Conservation (phyloP, 2,113 vertebrate genomes). For the Scolopax mira region DNA sequence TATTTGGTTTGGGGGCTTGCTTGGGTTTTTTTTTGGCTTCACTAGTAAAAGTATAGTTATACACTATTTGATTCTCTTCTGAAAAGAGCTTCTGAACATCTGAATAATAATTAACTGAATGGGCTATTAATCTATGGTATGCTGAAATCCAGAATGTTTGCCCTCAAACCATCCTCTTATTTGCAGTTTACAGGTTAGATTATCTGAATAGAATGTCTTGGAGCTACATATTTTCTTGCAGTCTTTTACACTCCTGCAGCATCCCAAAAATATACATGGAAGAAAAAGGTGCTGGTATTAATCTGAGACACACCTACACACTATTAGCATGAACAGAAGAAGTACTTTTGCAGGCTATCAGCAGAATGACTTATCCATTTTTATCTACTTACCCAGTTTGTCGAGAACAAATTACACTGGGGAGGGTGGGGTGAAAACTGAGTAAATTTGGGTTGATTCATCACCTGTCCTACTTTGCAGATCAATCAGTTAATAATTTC, state of each 20-base stretch:
- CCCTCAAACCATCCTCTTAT: not conserved
- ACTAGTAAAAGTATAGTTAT: not conserved
- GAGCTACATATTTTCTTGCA: not conserved
- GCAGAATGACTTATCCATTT: slow-evolving; percentile 54
- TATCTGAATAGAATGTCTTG: not conserved
- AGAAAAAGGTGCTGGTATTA: not conserved
- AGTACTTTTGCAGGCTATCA: slow-evolving; percentile 19
- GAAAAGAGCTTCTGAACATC: not conserved
- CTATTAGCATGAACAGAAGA: not conserved
- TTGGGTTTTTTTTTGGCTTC: not conserved
- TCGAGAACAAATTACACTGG: slow-evolving; percentile 25
- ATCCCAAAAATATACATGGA: not conserved
- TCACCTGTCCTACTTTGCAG: slow-evolving; percentile 65
- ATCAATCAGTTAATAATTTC: slow-evolving; percentile 75
- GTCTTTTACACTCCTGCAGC: not conserved
- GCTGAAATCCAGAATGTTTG: not conserved
- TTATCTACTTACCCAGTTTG: slow-evolving; percentile 64
- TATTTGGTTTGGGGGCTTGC: not conserved
- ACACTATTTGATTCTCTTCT: not conserved
- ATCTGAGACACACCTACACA: not conserved
- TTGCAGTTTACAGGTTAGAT: not conserved
- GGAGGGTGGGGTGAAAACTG: slow-evolving; percentile 22
- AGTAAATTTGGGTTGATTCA: slow-evolving; percentile 74
- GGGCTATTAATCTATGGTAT: not conserved
- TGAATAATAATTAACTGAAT: not conserved